Base-by-base conservation (phyloP, 2,888 invertebrate genomes). In the Idaea biselata region DNA sequence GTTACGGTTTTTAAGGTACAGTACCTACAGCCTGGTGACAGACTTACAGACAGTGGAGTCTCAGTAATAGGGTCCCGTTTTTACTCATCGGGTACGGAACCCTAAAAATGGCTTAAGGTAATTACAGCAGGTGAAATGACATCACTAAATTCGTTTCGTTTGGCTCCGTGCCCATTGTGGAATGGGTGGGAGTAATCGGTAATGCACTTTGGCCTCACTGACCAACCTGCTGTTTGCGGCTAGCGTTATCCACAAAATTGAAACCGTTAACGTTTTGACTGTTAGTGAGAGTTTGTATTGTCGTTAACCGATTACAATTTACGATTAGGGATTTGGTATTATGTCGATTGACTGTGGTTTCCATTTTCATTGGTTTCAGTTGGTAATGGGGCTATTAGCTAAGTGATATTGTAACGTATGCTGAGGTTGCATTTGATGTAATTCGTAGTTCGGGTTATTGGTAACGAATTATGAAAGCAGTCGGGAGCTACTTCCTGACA, bases 191-290 rank as follows among this genome's bases (percentile, higher is more conserved):
- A 72, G 69, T 74, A 76, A 78, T 77, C 72, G 74, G 59, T 72
- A 72, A 76, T 78, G 77, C 77, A 76, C 75, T 78, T 75, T 78
- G 73, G 73, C 72, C 76, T 70, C 58, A 74, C 58, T 60, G 69
- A 72, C 71, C 71, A 66, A 72, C 71, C 72, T 67, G 71, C 73
- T 79, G 78, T 79, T 80, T 77, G 80, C 76, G 81, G 81, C 73
- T 66, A 62, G 74, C 75, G 75, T 78, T 78, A 79, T 76, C 76
- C 81, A 72, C 81, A 79, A 44, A 79, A 82, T 81, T 82, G 80
- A 82, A 82, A 80, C 79, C 74, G 80, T 79, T 79, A 79, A 79
- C 73, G 75, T 75, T 79, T 74, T 59, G 64, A 14, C 56, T 18
- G 18, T 44, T 44, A 44, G 44, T 44, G 44, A 44, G 44, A 44